A percentile compares a stretch with the other conserved stretches of the same genome.
Conservation (phyloP, 2,888 invertebrate species). For the Leptinotarsa rubiginosa region DNA sequence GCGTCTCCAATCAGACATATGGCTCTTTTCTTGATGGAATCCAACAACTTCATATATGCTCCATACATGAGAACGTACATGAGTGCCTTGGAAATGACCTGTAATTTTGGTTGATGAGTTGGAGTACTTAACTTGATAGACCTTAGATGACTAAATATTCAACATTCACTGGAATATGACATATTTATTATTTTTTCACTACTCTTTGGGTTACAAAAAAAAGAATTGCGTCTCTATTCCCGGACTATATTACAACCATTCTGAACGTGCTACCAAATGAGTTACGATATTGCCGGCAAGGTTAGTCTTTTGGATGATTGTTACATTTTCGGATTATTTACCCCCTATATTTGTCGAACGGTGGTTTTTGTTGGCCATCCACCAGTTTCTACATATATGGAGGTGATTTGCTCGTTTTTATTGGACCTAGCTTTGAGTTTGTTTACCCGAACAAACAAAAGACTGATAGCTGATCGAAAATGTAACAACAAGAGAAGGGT, state of each 20-base stretch:
- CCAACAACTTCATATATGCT: no score
- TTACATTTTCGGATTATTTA: slow-evolving; percentile 56
- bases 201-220: no score
- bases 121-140: no score
- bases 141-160: no score
- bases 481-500: not conserved
- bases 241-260: slow-evolving; percentile 23
- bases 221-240: not conserved
- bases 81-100: no score
- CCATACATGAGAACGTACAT: no score
- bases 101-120: no score
- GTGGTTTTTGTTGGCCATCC: slow-evolving; percentile 37
- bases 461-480: not conserved
- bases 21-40: no score
- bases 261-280: slow-evolving; percentile 51
- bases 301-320: slow-evolving; percentile 61
- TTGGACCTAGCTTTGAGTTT: not conserved
- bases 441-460: not conserved
- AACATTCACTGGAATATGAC: no score
- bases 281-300: slow-evolving; percentile 58
- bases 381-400: slow-evolving; percentile 31
- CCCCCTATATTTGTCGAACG: slow-evolving; percentile 45
- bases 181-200: no score
- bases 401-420: slow-evolving; percentile 17
- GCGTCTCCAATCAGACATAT: no score